These are phyloP conservation scores for Petrocephalus microphthalmus DNA, from an alignment of 2,113 vertebrate species.

Conservation along the genomic window DNA sequence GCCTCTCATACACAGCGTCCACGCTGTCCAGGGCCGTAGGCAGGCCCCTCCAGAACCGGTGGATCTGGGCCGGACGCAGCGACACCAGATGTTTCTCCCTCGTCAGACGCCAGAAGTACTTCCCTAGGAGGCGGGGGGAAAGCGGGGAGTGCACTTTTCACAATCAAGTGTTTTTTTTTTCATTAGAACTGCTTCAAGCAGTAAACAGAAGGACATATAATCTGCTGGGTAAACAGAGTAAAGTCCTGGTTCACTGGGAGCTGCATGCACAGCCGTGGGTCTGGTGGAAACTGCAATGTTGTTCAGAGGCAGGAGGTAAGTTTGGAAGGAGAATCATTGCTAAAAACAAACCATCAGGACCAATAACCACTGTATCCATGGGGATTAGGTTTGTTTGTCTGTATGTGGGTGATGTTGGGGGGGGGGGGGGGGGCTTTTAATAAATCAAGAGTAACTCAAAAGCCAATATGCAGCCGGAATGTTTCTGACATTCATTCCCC, in stretches of 20 bases:
- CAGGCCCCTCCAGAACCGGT: conserved; percentile 92
- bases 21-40: conserved; percentile 80
- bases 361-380: background rate
- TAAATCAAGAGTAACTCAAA: background rate
- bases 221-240: background rate
- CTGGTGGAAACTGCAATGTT: background rate
- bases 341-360: background rate
- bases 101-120: conserved; percentile 92
- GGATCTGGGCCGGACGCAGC: conserved; percentile 82
- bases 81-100: conserved; percentile 91
- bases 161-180: background rate
- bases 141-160: background rate
- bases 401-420: background rate
- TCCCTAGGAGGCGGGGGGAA: conserved; percentile 58
- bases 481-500: background rate
- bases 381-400: background rate
- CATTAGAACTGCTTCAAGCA: background rate
- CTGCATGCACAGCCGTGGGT: background rate
- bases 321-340: background rate
- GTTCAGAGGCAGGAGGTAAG: background rate
- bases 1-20: conserved; percentile 85
- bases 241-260: background rate
- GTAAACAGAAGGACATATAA: background rate
- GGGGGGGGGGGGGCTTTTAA: background rate
- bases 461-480: background rate